Conservation (phyloP, 2,888 invertebrate species). For the Protodeltote pygarga region DNA sequence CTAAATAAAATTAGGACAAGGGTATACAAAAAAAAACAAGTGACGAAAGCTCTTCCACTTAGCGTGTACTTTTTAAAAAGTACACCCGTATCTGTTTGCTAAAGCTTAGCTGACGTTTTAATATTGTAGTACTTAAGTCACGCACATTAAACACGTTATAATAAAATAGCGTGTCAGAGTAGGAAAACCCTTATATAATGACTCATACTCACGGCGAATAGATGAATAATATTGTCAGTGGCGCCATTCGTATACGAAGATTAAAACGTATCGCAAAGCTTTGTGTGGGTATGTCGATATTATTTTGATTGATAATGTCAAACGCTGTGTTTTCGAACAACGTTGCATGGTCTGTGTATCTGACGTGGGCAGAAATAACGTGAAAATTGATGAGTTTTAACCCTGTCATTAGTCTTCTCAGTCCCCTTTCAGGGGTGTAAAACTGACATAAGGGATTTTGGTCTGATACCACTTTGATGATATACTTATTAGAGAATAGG, state of each 20-base stretch:
- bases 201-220: slow-evolving; percentile 30
- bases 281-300: slow-evolving; percentile 1
- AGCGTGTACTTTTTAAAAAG: too few relatives aligned
- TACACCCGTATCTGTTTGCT: slow-evolving; percentile 7
- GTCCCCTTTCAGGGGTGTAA: slow-evolving; percentile 28
- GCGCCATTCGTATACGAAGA: slow-evolving; percentile 12
- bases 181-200: slow-evolving; percentile 34
- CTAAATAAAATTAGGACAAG: too few relatives aligned
- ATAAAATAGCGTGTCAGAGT: slow-evolving; percentile 28
- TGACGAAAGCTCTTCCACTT: too few relatives aligned
- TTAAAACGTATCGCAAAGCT: slow-evolving; percentile 3
- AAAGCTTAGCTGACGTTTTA: slow-evolving; percentile 10
- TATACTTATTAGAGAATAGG: too few relatives aligned
- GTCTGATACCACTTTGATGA: too few relatives aligned
- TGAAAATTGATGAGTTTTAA: slow-evolving; percentile 37
- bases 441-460: slow-evolving; percentile 10
- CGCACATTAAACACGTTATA: slow-evolving; percentile 24
- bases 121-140: slow-evolving; percentile 34
- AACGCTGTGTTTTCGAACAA: slow-evolving; percentile 12
- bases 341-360: not conserved
- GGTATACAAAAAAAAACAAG: too few relatives aligned
- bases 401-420: slow-evolving; percentile 37
- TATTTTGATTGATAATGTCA: slow-evolving; percentile 16
- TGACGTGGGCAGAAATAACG: slow-evolving; percentile 15
- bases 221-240: slow-evolving; percentile 26